These are phyloP conservation scores for Eclectus roratus DNA, from an alignment of 2,113 vertebrate species.

Conservation along the genomic window DNA sequence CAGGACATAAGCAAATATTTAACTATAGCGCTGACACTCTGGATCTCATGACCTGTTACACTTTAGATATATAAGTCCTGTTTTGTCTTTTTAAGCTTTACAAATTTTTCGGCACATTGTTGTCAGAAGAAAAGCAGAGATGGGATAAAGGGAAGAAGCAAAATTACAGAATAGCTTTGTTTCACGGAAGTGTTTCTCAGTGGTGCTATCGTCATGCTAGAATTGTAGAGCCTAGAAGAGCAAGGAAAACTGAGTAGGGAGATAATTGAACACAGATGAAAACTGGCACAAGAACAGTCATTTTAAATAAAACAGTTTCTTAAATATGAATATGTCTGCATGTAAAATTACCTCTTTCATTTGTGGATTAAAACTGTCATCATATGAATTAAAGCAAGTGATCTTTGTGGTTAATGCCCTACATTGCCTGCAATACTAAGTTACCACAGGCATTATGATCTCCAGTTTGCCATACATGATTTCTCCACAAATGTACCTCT, in stretches of 20 bases:
- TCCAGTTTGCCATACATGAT: background rate
- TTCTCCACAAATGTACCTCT: constrained; percentile 20
- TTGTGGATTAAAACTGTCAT: constrained; percentile 1
- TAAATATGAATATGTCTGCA: background rate
- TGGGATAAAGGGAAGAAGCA: background rate
- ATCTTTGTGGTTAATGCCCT: constrained; percentile 19
- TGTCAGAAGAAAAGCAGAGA: background rate
- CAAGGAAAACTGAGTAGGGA: background rate
- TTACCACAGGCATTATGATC: background rate
- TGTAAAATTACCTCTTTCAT: constrained; percentile 16
- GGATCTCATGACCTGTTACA: background rate
- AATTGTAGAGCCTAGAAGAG: background rate
- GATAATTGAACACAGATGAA: constrained; percentile 4
- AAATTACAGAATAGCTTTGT: background rate
- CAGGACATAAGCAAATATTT: constrained; percentile 3
- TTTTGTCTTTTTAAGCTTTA: background rate
- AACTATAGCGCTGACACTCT: background rate
- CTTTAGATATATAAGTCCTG: background rate
- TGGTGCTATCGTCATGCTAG: background rate
- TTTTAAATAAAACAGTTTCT: constrained; percentile 34
- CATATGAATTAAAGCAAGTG: constrained; percentile 20
- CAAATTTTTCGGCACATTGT: background rate
- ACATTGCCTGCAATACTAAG: background rate
- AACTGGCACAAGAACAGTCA: background rate
- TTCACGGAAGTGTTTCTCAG: background rate